Evolutionary conservation across 2,888 invertebrate species (phyloP).

Genomic region (Zelleria hepariella): DNA sequence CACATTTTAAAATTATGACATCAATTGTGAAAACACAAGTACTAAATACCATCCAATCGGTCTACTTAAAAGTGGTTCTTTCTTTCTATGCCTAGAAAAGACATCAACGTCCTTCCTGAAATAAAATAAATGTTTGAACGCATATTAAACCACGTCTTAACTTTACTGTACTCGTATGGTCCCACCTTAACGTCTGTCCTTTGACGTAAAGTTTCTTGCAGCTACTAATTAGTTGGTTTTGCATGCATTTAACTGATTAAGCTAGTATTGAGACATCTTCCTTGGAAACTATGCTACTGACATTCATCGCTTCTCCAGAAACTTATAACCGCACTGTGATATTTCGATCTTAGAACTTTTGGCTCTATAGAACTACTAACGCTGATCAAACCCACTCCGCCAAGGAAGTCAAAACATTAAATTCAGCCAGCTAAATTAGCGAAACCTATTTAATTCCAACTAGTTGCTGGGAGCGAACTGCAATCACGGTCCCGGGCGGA

Average conservation of each 20-base stretch:
- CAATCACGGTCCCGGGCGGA: slow-evolving; percentile 30
- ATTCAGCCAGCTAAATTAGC: not conserved
- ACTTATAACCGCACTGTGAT: not conserved
- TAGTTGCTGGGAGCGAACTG: slow-evolving; percentile 14
- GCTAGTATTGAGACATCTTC: not conserved
- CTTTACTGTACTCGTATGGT: not conserved
- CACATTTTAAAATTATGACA: too few species aligned
- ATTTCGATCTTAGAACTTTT: not conserved
- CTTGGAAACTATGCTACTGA: not conserved
- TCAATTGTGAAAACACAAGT: too few species aligned
- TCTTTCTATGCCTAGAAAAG: not conserved
- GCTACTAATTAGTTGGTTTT: slow-evolving; percentile 4
- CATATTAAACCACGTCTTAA: not conserved
- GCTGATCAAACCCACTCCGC: not conserved
- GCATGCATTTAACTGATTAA: slow-evolving; percentile 4
- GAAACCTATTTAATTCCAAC: not conserved
- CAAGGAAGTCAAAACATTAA: not conserved
- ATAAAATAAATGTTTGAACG: not conserved
- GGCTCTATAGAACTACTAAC: not conserved
- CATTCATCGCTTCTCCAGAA: not conserved
- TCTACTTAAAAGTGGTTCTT: too few species aligned
- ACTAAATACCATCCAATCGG: too few species aligned
- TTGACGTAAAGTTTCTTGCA: not conserved
- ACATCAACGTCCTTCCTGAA: not conserved
- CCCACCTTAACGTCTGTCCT: not conserved